A percentile compares a stretch with the other conserved stretches of the same genome.
Evolutionary conservation across 2,888 invertebrate species (phyloP).

Genomic region (Eledona agricola): DNA sequence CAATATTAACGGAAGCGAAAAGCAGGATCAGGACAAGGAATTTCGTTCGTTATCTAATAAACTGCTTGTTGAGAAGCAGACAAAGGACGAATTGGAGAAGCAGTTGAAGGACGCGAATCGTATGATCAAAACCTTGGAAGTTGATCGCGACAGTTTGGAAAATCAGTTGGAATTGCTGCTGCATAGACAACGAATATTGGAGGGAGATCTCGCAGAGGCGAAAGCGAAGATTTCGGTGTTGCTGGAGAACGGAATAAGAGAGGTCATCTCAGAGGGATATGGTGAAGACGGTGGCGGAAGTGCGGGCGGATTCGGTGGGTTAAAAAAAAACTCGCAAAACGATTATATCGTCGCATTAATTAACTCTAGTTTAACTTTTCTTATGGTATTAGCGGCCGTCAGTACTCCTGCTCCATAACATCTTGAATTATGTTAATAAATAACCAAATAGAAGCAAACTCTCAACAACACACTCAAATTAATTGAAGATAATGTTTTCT

Average conservation of each 20-base stretch:
- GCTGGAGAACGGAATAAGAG: conserved; percentile 62
- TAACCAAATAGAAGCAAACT: no score
- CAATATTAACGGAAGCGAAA: conserved; percentile 39
- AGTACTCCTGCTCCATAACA: no score
- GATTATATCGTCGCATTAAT: no score
- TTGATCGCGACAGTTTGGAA: conserved; percentile 65
- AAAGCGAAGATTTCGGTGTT: conserved; percentile 62
- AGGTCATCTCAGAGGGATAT: conserved; percentile 66
- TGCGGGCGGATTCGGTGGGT: conserved; percentile 46
- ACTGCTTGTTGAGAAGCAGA: conserved; percentile 53
- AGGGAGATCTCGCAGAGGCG: conserved; percentile 62
- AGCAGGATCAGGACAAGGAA: conserved; percentile 48
- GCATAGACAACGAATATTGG: conserved; percentile 68
- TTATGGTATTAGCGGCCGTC: no score
- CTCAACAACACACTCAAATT: no score
- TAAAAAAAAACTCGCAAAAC: no score
- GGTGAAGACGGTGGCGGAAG: conserved; percentile 57
- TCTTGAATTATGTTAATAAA: no score
- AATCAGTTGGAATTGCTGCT: conserved; percentile 70
- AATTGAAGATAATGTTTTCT: background rate
- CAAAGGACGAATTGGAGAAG: conserved; percentile 60
- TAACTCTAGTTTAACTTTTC: no score
- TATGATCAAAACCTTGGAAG: conserved; percentile 62
- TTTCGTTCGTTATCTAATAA: conserved; percentile 51
- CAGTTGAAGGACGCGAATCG: conserved; percentile 69